These are phyloP conservation scores for Corvus hawaiiensis DNA, from an alignment of 2,113 vertebrate genomes.

Conservation along the genomic window DNA sequence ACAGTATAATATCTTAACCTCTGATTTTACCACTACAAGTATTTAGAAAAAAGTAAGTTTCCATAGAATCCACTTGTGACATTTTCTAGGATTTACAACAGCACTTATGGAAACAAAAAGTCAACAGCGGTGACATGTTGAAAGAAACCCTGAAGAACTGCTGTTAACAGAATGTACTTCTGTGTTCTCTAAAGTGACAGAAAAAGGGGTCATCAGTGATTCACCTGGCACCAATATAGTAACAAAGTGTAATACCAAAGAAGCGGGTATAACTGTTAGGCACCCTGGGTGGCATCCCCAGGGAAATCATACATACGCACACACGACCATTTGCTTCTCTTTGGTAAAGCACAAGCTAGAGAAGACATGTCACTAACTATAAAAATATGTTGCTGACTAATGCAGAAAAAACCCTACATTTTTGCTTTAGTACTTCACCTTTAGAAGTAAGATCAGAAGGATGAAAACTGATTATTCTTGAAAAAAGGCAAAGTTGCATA, in stretches of 20 bases:
- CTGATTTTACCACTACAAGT: background rate
- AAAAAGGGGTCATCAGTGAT: background rate
- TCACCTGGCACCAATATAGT: background rate
- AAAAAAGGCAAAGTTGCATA: background rate
- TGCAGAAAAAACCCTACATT: background rate
- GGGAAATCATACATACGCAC: background rate
- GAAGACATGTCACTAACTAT: background rate
- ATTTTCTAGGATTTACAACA: background rate
- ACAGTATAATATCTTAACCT: background rate
- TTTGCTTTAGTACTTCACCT: background rate
- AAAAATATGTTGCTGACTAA: background rate
- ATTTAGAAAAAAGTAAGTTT: background rate
- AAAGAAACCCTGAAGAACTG: background rate
- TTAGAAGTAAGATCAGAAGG: background rate
- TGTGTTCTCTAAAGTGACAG: background rate
- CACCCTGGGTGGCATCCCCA: background rate
- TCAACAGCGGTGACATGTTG: background rate
- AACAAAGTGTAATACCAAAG: background rate
- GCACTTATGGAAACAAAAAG: background rate
- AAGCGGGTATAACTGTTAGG: background rate
- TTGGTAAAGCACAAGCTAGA: background rate
- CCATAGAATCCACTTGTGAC: background rate
- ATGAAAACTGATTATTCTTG: background rate
- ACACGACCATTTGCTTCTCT: background rate
- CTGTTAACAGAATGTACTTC: background rate